Evolutionary conservation across 2,888 invertebrate genomes (phyloP), one percentile per base, ranked within the genome.

Genomic region (Callinectes sapidus): DNA sequence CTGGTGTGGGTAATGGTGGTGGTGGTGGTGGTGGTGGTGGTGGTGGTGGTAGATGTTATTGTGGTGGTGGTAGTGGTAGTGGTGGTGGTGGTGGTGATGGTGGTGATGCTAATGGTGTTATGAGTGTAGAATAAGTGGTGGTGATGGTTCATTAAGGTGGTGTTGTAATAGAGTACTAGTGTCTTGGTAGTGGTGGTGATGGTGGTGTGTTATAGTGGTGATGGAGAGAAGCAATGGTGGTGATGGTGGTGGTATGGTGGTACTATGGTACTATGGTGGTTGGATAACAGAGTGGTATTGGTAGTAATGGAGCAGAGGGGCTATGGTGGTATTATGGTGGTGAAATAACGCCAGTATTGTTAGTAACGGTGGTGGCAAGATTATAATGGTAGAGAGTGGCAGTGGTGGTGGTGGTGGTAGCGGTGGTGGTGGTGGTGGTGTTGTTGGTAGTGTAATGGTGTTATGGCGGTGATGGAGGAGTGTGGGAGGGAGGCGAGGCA

Each of bases 1-100:
- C 81, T 81, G 81, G 81, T 81, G 81, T 81, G 2, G 81, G 81
- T 13, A 81, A 81, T 81, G 81, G 81, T 81, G 81, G 81, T 81
- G 81, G 81, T 81, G 81, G 81, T 81, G 81, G 81, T 81, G 81
- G 81, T 35, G 35, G 81, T 81, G 81, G 35, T 35, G 35, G 32
- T 81, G 5, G 35, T 81, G 81, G 28, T 81, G 81, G 16, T 81
- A 28, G 81, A 10, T 8, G 2, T 81, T 1, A 28, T 81, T 2
- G 32, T 32, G 35, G 32, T 81, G 35, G 16, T 32, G 77, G 32
- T 77, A n/a, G 66, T 66, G 66, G 1, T 18, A n/a, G 18, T 18
- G 10, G 2, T 81, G 35, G 6, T 81, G 81, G 81, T 81, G 71
- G 71, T 71, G 10, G 13, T 81, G 1, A 35, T 32, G 81, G 81